Evolutionary conservation across 2,888 invertebrate genomes (phyloP), one percentile per base, ranked within the genome.

Genomic region (Caenorhabditis plicata): DNA sequence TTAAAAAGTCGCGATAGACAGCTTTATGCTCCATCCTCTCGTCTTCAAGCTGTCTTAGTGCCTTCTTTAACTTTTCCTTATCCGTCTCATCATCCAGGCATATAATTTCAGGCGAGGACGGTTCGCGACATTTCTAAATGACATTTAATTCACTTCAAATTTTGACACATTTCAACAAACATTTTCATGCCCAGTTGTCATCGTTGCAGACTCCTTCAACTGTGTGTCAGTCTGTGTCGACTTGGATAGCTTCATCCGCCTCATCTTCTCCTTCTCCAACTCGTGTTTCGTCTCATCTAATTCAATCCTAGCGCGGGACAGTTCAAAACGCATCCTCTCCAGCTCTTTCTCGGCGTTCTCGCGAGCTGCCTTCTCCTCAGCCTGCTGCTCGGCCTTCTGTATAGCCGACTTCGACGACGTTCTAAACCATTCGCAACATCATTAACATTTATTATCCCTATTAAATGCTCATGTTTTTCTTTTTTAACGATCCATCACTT

Each of bases 1-100:
- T 29, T 7, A 58, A 48, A 25, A 58, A 58, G 39, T 58, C 57
- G n/a, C 40, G 43, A 36, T 20, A 4, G 8, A 45, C 56, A 29
- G 33, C 44, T 17, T 35, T 33, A 3, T 47, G 32, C 22, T 20
- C 25, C n/a, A 9, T 15, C 3, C 42, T 3, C 48, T 54, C 47
- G 4, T 32, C 8, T 38, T 48, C 22, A 25, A 54, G 35, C 31
- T n/a, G n/a, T n/a, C n/a, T n/a, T n/a, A n/a, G n/a, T n/a, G n/a
- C n/a, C n/a, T 19, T 25, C 7, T 38, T 29, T 31, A 54, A 43
- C 26, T 15, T 22, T 5, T 23, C 11, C 4, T 44, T 26, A 9
- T 33, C 44, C 13, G 7, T 2, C 17, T 19, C 26, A 15, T 45
- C 41, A 9, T 57, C 47, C 3, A 46, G 15, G 25, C 51, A 57